Conservation (phyloP, 2,797 vertebrate genomes). For the Allobates femoralis region DNA sequence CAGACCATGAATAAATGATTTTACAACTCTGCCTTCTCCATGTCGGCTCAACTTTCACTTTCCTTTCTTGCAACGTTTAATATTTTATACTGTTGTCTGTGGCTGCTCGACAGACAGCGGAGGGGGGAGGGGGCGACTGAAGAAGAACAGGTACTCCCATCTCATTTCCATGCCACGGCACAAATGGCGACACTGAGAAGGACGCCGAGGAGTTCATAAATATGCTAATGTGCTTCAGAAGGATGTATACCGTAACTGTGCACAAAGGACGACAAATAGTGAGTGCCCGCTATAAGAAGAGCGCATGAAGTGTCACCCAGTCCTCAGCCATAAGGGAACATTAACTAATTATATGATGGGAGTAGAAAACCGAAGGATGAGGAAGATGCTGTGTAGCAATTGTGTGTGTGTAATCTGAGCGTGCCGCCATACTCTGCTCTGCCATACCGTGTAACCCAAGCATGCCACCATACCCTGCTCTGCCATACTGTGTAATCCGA, state of each 20-base stretch:
- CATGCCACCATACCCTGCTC: too few species aligned
- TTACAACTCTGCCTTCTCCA: neutral
- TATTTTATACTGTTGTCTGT: conserved; percentile 15
- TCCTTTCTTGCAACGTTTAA: conserved; percentile 36
- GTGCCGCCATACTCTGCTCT: too few species aligned
- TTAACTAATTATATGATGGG: neutral
- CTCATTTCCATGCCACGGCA: conserved; percentile 14
- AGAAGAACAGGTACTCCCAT: neutral
- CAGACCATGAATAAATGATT: neutral
- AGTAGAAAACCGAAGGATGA: neutral
- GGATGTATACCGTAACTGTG: neutral
- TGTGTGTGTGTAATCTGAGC: too few species aligned
- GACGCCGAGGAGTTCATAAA: neutral
- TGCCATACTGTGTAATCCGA: too few species aligned
- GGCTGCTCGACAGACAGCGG: neutral
- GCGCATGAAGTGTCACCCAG: neutral
- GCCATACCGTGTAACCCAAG: too few species aligned
- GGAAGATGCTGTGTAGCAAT: neutral
- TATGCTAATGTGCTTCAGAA: neutral
- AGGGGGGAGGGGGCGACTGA: neutral
- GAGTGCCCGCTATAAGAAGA: neutral
- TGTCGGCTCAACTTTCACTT: conserved; percentile 32
- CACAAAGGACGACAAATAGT: neutral
- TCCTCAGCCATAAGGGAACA: neutral
- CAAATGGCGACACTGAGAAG: neutral